A percentile compares a stretch with the other conserved stretches of the same genome.
These are phyloP conservation scores for Cyclophora punctaria DNA, from an alignment of 2,888 invertebrate species.

Conservation along the genomic window DNA sequence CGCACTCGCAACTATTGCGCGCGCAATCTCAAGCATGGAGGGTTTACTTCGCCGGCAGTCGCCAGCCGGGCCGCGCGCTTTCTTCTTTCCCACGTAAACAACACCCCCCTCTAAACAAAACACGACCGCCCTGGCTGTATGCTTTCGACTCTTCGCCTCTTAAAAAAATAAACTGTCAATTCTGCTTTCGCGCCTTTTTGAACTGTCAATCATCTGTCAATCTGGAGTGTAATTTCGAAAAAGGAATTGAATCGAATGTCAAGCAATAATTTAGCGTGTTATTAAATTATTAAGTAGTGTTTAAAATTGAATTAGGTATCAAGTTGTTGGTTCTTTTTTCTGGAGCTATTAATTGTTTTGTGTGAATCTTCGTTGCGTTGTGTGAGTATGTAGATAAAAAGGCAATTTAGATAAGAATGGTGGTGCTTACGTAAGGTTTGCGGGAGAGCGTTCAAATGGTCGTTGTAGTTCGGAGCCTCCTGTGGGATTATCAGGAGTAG, in stretches of 20 bases:
- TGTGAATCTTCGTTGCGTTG: slow-evolving; percentile 28
- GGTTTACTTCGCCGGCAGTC: slow-evolving; percentile 66
- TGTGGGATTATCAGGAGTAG: slow-evolving; percentile 5
- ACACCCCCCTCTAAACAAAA: slow-evolving; percentile 43
- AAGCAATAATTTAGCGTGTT: slow-evolving; percentile 60
- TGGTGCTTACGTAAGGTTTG: slow-evolving; percentile 62
- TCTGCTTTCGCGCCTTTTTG: slow-evolving; percentile 47
- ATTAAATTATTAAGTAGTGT: slow-evolving; percentile 46
- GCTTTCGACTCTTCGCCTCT: slow-evolving; percentile 29
- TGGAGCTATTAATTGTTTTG: slow-evolving; percentile 18
- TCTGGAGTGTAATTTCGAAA: slow-evolving; percentile 30
- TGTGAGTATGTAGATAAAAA: slow-evolving; percentile 59
- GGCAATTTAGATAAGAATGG: slow-evolving; percentile 40
- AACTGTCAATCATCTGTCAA: slow-evolving; percentile 32
- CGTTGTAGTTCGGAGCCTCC: slow-evolving; percentile 18
- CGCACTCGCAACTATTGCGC: slow-evolving; percentile 42
- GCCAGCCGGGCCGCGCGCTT: slow-evolving; percentile 69
- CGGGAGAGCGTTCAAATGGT: slow-evolving; percentile 32
- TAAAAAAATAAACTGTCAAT: slow-evolving; percentile 27
- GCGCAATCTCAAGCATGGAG: slow-evolving; percentile 40
- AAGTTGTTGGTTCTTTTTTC: slow-evolving; percentile 35
- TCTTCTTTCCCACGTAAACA: slow-evolving; percentile 50
- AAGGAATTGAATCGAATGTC: slow-evolving; percentile 31
- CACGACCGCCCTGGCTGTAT: slow-evolving; percentile 65
- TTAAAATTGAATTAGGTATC: slow-evolving; percentile 39